These are phyloP conservation scores for Podotricha telesiphe DNA, from an alignment of 2,888 invertebrate species.

Conservation along the genomic window DNA sequence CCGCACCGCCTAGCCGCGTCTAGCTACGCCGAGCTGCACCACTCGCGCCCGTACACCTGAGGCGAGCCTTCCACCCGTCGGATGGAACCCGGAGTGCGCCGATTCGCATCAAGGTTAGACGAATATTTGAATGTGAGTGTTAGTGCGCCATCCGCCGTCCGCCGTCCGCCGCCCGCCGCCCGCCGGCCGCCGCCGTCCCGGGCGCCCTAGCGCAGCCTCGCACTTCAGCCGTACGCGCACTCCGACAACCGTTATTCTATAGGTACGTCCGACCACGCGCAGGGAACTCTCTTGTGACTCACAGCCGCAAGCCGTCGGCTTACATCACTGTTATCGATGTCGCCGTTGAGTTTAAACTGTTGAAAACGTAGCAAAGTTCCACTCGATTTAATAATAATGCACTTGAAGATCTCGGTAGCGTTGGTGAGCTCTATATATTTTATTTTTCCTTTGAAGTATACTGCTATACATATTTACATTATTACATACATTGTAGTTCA, in stretches of 20 bases:
- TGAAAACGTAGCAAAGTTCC: conserved; percentile 19
- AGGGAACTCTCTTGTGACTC: conserved; percentile 63
- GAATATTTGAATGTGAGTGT: conserved; percentile 82
- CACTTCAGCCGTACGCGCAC: conserved; percentile 70
- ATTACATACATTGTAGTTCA: not conserved
- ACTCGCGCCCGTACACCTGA: conserved; percentile 59
- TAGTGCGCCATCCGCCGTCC: conserved; percentile 67
- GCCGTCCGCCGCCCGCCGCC: conserved; percentile 60
- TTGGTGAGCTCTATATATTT: conserved; percentile 15
- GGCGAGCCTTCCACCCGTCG: conserved; percentile 71
- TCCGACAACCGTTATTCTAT: conserved; percentile 59
- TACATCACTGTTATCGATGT: conserved; percentile 26
- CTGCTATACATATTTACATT: conserved; percentile 1
- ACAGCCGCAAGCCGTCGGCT: conserved; percentile 48
- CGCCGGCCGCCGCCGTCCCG: conserved; percentile 62
- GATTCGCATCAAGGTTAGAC: conserved; percentile 83
- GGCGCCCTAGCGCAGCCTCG: conserved; percentile 67
- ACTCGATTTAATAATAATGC: conserved; percentile 27
- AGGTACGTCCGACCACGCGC: conserved; percentile 73
- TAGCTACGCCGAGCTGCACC: conserved; percentile 56
- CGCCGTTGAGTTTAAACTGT: conserved; percentile 22
- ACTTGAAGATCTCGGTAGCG: conserved; percentile 18
- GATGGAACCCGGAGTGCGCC: conserved; percentile 83
- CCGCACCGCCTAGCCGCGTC: conserved; percentile 62
- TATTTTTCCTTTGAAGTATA: conserved; percentile 7